These are phyloP conservation scores for Enoplosus armatus DNA, from an alignment of 2,797 vertebrate species.

Conservation along the genomic window DNA sequence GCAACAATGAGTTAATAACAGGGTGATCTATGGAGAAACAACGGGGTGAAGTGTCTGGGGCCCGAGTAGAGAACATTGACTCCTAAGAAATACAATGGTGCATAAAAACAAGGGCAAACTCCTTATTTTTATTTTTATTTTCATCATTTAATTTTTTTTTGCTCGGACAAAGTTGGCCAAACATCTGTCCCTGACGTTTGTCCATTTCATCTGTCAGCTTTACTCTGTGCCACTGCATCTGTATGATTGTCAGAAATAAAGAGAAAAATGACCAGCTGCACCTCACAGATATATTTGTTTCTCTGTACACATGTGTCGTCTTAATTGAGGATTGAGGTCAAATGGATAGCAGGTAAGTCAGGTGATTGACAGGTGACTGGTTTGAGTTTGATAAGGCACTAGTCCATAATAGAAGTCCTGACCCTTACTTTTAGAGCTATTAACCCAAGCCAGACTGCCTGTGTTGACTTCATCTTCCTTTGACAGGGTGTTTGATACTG, in stretches of 20 bases:
- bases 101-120: background rate
- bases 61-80: conserved; percentile 13
- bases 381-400: conserved; percentile 77
- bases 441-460: conserved; percentile 66
- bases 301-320: conserved; percentile 59
- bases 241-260: conserved; percentile 27
- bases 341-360: conserved; percentile 63
- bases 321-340: conserved; percentile 69
- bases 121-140: background rate
- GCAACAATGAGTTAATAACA: conserved; percentile 75
- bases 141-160: background rate
- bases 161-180: background rate
- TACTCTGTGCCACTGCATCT: conserved; percentile 10
- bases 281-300: conserved; percentile 60
- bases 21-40: conserved; percentile 68
- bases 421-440: conserved; percentile 80
- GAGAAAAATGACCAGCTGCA: conserved; percentile 56
- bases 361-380: conserved; percentile 81
- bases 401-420: conserved; percentile 80
- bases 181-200: conserved; percentile 25
- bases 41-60: conserved; percentile 74
- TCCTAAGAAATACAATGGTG: conserved; percentile 11
- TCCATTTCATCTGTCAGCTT: conserved; percentile 48
- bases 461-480: conserved; percentile 73
- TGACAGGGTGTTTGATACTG: conserved; percentile 71